Conservation (phyloP, 92 coral and sea anemone species). For the Meandrina meandrites region DNA sequence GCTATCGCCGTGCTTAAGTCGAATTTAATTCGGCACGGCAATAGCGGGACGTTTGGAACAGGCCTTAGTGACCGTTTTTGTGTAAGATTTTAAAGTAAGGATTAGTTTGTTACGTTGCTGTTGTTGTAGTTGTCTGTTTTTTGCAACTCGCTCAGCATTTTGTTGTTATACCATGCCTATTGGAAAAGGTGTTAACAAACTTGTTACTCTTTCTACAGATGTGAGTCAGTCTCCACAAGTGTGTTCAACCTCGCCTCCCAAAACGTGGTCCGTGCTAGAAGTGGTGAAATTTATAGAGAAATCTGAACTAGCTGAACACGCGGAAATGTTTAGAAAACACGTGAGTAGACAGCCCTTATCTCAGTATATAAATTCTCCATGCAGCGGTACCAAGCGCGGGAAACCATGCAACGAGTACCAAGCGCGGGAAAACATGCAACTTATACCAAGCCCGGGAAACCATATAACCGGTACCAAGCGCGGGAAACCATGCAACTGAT, state of each 20-base stretch:
- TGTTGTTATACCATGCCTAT: background rate
- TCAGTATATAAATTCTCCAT: too few relatives aligned
- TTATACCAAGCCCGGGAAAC: too few relatives aligned
- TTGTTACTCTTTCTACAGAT: constrained; percentile 6
- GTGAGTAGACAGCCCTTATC: constrained; percentile 57
- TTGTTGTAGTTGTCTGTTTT: too few relatives aligned
- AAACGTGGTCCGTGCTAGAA: constrained; percentile 93
- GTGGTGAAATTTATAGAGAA: constrained; percentile 88
- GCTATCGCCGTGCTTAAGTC: too few relatives aligned
- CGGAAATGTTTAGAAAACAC: constrained; percentile 78
- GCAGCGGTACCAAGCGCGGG: constrained; percentile 20
- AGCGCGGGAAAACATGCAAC: background rate
- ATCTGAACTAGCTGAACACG: constrained; percentile 87
- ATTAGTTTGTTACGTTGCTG: too few relatives aligned
- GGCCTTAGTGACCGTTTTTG: too few relatives aligned
- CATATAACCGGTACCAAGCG: background rate
- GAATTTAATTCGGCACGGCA: too few relatives aligned
- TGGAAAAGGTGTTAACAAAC: constrained; percentile 1
- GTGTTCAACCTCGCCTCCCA: constrained; percentile 91
- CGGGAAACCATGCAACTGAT: background rate
- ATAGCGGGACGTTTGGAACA: too few relatives aligned
- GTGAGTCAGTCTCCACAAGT: constrained; percentile 75
- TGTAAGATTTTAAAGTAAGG: too few relatives aligned
- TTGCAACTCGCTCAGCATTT: too few relatives aligned
- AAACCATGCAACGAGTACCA: background rate